These are phyloP conservation scores for Andrena fulva DNA, from an alignment of 2,888 invertebrate species.

Conservation along the genomic window DNA sequence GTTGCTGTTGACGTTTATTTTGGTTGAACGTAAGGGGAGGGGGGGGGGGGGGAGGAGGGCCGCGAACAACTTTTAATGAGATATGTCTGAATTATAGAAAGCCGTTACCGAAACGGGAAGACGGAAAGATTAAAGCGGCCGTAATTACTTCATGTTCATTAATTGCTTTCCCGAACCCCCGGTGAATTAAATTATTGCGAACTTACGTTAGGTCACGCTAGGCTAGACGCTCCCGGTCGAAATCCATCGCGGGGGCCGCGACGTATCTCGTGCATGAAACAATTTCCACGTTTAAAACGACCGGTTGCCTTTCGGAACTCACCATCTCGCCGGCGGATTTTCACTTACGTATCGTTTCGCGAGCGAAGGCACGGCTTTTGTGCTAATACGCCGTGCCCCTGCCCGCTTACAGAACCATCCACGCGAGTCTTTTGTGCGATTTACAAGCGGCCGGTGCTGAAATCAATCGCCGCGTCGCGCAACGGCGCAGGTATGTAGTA, in stretches of 20 bases:
- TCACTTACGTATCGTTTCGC: conserved; percentile 14
- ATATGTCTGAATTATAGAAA: conserved; percentile 68
- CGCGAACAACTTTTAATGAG: conserved; percentile 66
- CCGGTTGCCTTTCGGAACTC: neutral
- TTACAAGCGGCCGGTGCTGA: no score
- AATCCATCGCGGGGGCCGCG: conserved; percentile 24
- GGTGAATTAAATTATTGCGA: conserved; percentile 61
- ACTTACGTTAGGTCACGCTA: conserved; percentile 43
- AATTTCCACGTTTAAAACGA: conserved; percentile 32
- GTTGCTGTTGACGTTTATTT: conserved; percentile 65
- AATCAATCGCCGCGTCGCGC: neutral
- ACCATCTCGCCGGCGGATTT: conserved; percentile 14
- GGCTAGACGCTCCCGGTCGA: conserved; percentile 16
- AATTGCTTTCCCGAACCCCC: conserved; percentile 62
- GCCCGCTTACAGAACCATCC: neutral
- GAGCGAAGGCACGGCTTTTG: neutral
- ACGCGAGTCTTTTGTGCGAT: neutral
- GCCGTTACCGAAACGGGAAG: conserved; percentile 63
- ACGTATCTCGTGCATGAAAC: conserved; percentile 19
- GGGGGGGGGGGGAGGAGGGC: neutral
- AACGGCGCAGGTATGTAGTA: neutral
- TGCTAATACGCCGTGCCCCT: neutral
- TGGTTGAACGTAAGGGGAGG: conserved; percentile 29
- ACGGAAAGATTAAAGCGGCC: conserved; percentile 64
- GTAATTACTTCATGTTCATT: conserved; percentile 65